Conservation (phyloP, 2,113 vertebrate genomes). For the Pelvicachromis taeniatus region DNA sequence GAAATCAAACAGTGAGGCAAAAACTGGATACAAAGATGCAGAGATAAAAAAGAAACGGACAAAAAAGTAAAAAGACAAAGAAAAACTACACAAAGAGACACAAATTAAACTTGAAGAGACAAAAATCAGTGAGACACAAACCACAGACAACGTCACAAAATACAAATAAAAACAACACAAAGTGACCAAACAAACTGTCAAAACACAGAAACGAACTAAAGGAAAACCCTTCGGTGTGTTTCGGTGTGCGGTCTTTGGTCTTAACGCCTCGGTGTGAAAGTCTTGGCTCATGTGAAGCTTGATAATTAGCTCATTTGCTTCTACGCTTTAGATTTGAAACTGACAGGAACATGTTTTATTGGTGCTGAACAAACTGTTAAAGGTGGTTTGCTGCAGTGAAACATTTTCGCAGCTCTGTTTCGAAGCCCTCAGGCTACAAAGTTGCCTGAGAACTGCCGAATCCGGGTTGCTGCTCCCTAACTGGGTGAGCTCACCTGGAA, state of each 20-base stretch:
- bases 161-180: not conserved
- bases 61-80: not conserved
- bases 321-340: not conserved
- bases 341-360: not conserved
- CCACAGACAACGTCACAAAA: no score
- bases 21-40: not conserved
- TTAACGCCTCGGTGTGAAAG: not conserved
- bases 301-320: not conserved
- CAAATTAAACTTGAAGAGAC: not conserved
- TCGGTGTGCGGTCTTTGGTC: rapidly evolving
- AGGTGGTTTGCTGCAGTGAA: not conserved
- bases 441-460: not conserved
- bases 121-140: not conserved
- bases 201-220: not conserved
- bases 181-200: not conserved
- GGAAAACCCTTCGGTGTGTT: not conserved
- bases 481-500: constrained; percentile 8
- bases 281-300: not conserved
- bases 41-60: not conserved
- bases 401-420: not conserved
- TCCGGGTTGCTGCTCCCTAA: not conserved
- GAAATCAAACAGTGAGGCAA: not conserved
- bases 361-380: not conserved
- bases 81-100: not conserved
- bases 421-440: not conserved